Evolutionary conservation across 2,113 vertebrate species (phyloP).

Genomic region (Anarrhichthys ocellatus): DNA sequence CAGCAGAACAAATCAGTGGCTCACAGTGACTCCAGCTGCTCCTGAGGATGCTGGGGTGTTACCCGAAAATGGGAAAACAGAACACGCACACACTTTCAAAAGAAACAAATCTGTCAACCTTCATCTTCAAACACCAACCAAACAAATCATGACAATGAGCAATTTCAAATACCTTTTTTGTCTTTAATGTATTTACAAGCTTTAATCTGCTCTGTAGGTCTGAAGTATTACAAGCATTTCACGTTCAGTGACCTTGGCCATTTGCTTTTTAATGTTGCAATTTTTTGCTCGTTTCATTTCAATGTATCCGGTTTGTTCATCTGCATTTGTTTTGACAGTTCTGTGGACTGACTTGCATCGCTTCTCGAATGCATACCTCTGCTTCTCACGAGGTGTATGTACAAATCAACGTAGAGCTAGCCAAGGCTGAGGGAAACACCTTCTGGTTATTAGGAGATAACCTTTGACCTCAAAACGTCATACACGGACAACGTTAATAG

Average conservation of each 20-base stretch:
- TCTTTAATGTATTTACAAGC: constrained; percentile 99
- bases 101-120: neutral
- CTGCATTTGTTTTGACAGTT: constrained; percentile 63
- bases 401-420: constrained; percentile 87
- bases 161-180: constrained; percentile 91
- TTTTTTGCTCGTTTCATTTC: constrained; percentile 71
- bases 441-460: constrained; percentile 69
- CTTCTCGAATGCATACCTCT: constrained; percentile 80
- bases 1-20: neutral
- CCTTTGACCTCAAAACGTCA: constrained; percentile 68
- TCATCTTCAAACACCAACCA: constrained; percentile 1
- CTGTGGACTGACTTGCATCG: constrained; percentile 64
- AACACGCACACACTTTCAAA: neutral
- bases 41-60: neutral
- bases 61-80: neutral
- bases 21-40: neutral
- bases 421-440: constrained; percentile 87
- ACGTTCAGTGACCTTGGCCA: constrained; percentile 74
- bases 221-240: constrained; percentile 91
- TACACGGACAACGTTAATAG: constrained; percentile 57
- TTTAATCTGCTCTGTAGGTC: constrained; percentile 93
- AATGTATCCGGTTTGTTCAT: constrained; percentile 69
- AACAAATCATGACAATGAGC: constrained; percentile 59
- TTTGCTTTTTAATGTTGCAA: constrained; percentile 82
- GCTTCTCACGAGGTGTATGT: constrained; percentile 82